Conservation (phyloP, 2,113 vertebrate genomes). For the Cyprinus carpio region DNA sequence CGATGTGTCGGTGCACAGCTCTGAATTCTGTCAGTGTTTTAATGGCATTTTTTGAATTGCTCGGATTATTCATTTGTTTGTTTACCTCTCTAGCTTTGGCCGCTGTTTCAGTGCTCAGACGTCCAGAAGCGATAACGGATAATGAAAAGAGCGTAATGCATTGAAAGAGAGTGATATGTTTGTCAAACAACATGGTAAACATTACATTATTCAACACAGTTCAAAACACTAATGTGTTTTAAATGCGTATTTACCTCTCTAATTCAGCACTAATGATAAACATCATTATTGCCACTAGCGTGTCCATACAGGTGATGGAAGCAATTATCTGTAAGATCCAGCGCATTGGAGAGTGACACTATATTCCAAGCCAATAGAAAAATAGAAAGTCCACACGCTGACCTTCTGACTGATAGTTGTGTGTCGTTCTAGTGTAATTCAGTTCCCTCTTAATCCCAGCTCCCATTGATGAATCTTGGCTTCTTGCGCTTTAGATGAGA, state of each 20-base stretch:
- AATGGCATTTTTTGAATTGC: neutral
- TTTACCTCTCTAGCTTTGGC: conserved; percentile 18
- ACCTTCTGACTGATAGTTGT: conserved; percentile 57
- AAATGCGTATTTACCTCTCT: conserved; percentile 50
- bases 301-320: conserved; percentile 46
- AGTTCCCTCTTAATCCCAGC: conserved; percentile 70
- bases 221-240: conserved; percentile 48
- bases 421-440: conserved; percentile 64
- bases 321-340: conserved; percentile 47
- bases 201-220: conserved; percentile 31
- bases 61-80: conserved; percentile 3
- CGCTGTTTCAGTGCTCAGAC: conserved; percentile 17
- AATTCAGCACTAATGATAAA: conserved; percentile 55
- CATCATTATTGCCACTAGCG: conserved; percentile 51
- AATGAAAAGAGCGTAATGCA: conserved; percentile 33
- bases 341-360: neutral
- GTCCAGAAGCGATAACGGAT: conserved; percentile 29
- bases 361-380: neutral
- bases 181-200: conserved; percentile 27
- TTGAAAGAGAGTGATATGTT: conserved; percentile 23
- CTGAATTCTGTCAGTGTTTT: neutral
- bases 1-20: neutral
- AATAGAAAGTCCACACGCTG: neutral
- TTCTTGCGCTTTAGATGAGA: conserved; percentile 59
- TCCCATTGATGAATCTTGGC: conserved; percentile 71